Percentiles rank a stretch among this genome's conserved stretches.
These are phyloP conservation scores for Borostomias antarcticus DNA, from an alignment of 2,797 vertebrate genomes.

Conservation along the genomic window DNA sequence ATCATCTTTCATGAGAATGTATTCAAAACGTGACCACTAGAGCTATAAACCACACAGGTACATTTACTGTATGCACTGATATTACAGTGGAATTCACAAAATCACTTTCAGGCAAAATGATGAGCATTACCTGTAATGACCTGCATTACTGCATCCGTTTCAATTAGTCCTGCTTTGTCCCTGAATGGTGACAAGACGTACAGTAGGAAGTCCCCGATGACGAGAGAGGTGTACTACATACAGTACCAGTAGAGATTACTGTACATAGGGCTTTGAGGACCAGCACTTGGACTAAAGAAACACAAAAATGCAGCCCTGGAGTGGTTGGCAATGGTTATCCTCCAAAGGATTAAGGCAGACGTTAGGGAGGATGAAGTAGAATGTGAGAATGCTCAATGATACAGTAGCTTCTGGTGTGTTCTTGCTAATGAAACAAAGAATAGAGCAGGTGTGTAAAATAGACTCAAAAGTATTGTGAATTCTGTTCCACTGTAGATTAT, in stretches of 20 bases:
- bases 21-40: too few species aligned
- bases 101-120: too few species aligned
- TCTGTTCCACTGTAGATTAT: too few species aligned
- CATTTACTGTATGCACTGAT: too few species aligned
- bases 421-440: neutral
- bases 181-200: slow-evolving; percentile 19
- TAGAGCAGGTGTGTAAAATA: too few species aligned
- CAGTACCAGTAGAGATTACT: neutral
- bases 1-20: too few species aligned
- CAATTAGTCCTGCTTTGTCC: neutral
- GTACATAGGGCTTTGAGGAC: neutral
- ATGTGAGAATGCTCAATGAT: neutral
- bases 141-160: neutral
- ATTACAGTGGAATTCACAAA: too few species aligned
- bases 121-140: neutral
- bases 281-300: neutral
- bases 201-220: slow-evolving; percentile 27
- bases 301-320: neutral
- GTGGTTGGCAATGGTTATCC: neutral
- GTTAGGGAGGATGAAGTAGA: neutral
- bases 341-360: neutral
- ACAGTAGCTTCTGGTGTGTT: too few species aligned
- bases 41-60: too few species aligned
- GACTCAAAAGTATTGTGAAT: too few species aligned
- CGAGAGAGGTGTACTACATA: slow-evolving; percentile 17